Percentiles rank a stretch among this genome's conserved stretches.
phyloP scores from a whole-genome alignment of 64 coral and sea anemone genomes.

The Actinia tenebrosa region DNA sequence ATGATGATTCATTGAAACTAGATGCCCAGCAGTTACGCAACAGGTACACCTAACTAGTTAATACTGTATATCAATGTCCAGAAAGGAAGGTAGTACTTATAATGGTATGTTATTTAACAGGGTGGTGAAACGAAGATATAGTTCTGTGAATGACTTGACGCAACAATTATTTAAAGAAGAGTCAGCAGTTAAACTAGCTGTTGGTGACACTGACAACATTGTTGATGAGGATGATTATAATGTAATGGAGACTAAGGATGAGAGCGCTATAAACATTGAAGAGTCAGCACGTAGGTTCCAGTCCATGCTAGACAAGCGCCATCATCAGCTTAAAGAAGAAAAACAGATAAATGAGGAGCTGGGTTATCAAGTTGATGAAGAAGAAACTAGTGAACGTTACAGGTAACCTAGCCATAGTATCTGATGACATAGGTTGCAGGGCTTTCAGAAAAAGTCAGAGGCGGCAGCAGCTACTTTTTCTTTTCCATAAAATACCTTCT shows the following conservation, averaged over 20 bases:
- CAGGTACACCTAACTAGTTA: neutral
- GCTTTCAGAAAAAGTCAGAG: too few relatives aligned
- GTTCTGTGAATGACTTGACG: constrained; percentile 65
- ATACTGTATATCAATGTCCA: too few relatives aligned
- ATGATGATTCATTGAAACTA: constrained; percentile 24
- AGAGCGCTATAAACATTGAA: neutral
- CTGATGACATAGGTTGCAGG: neutral
- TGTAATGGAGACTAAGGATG: constrained; percentile 31
- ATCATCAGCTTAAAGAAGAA: constrained; percentile 50
- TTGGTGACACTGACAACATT: neutral
- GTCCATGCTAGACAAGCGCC: constrained; percentile 77
- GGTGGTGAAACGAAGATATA: constrained; percentile 55
- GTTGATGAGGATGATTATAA: constrained; percentile 46
- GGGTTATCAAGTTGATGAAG: neutral
- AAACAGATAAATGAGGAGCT: neutral
- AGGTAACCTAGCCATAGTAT: neutral
- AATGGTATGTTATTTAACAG: constrained; percentile 20
- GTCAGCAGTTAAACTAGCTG: constrained; percentile 6
- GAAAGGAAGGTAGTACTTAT: neutral
- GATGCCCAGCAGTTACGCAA: neutral
- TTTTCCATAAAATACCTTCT: too few relatives aligned
- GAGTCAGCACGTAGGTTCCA: constrained; percentile 41
- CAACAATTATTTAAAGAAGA: constrained; percentile 28
- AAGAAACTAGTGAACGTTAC: neutral
- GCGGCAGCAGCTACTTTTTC: too few relatives aligned